Base-by-base conservation (phyloP, 2,888 invertebrate species). In the Cheiracanthium punctorium region DNA sequence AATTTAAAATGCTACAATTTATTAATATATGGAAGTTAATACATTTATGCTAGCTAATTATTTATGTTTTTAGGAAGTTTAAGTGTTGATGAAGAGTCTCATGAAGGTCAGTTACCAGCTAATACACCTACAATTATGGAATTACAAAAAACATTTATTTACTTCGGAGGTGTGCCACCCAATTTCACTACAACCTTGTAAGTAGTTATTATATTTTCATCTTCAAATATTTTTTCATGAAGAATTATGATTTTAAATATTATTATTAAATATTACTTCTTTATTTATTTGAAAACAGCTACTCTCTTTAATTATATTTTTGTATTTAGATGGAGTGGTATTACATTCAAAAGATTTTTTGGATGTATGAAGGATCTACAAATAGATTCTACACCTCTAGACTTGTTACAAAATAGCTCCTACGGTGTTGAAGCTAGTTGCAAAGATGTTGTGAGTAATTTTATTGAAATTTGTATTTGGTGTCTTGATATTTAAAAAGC, bases 161-260 rank as follows among this genome's bases (percentile, higher is more conserved):
- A 95, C 92, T 93, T 97, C 90, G 98, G 97, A 1, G 98, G 98
- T 0, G 93, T 95, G 1, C 95, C 97, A 4, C 96, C 97, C 1
- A 95, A 95, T 86, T 94, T 94, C 88, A 88, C 90, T 8, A 82
- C 87, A 20, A 65, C 87, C 7, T 82, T 88, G 87, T 91, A 88
- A 88, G 84, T 58, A 37, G 10, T 7, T 37, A n/a, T n/a, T n/a
- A n/a, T n/a, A n/a, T n/a, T n/a, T n/a, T n/a, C n/a, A n/a, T n/a
- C n/a, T n/a, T n/a, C n/a, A n/a, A n/a, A n/a, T n/a, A n/a, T n/a
- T n/a, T n/a, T n/a, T n/a, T n/a, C n/a, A n/a, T n/a, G n/a, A n/a
- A n/a, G n/a, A n/a, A n/a, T n/a, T n/a, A n/a, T n/a, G n/a, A n/a
- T n/a, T n/a, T n/a, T n/a, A n/a, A 65, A 65, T 5, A 65, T 65